A percentile compares a stretch with the other conserved stretches of the same genome.
Evolutionary conservation across 2,113 vertebrate genomes (phyloP).

Genomic region (Trochalopteron elliotii): DNA sequence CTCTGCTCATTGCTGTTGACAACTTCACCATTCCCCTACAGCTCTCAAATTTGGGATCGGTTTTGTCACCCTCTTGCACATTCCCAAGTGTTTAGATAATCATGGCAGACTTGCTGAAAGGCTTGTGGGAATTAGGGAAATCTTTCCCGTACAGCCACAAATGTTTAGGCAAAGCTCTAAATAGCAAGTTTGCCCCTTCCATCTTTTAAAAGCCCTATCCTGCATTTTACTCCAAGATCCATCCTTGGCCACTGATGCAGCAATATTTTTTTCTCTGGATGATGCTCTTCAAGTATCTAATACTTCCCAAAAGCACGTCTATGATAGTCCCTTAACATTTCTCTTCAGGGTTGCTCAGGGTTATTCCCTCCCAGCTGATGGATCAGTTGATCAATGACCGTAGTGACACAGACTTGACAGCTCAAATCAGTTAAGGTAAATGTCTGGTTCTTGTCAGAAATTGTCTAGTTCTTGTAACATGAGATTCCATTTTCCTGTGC

Average conservation of each 20-base stretch:
- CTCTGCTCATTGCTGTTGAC: background rate
- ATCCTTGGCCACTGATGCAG: background rate
- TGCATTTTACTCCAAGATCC: background rate
- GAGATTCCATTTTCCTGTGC: background rate
- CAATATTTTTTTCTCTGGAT: background rate
- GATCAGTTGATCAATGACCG: background rate
- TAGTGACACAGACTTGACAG: background rate
- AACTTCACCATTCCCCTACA: background rate
- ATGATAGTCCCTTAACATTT: background rate
- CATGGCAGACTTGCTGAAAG: background rate
- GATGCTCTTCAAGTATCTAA: background rate
- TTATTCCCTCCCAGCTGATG: background rate
- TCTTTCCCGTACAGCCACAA: background rate
- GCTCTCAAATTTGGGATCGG: background rate
- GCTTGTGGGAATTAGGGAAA: background rate
- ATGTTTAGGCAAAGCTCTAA: background rate
- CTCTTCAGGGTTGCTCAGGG: background rate
- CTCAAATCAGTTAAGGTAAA: background rate
- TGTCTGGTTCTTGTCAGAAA: background rate
- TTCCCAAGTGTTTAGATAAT: background rate
- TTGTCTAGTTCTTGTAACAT: background rate
- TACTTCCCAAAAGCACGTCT: background rate
- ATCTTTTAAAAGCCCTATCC: background rate
- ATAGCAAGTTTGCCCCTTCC: accelerated
- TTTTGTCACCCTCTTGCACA: background rate